phyloP scores from a whole-genome alignment of 2,797 vertebrate genomes.

The Dendrocincla tyrannina region DNA sequence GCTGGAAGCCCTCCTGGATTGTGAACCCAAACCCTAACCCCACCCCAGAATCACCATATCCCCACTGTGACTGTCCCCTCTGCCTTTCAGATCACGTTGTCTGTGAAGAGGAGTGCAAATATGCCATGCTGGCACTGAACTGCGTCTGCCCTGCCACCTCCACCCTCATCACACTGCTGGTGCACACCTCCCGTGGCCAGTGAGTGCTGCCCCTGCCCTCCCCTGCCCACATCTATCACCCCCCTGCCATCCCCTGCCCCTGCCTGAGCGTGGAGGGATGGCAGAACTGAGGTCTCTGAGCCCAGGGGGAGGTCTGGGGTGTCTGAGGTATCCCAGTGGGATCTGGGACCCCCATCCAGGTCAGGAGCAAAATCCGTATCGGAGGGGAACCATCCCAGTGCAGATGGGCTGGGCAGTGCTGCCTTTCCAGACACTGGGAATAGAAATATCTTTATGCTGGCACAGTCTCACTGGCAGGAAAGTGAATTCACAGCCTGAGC shows the following conservation, averaged over 20 bases:
- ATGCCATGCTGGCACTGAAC: constrained; percentile 91
- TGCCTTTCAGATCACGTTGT: constrained; percentile 88
- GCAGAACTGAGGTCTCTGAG: background rate
- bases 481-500: background rate
- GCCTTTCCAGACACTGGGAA: background rate
- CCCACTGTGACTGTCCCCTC: fast-evolving
- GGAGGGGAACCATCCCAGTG: background rate
- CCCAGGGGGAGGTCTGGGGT: background rate
- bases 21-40: background rate
- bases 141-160: constrained; percentile 94
- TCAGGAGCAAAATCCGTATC: background rate
- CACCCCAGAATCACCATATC: background rate
- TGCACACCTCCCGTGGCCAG: constrained; percentile 93
- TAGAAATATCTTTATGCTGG: background rate
- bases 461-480: fast-evolving
- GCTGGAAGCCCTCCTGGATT: background rate
- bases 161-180: constrained; percentile 91
- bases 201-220: constrained; percentile 69
- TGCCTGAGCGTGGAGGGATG: fast-evolving
- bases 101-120: constrained; percentile 94
- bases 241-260: background rate
- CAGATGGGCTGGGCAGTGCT: fast-evolving
- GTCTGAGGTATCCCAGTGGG: background rate
- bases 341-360: no score
- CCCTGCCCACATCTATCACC: background rate